Evolutionary conservation across 2,113 vertebrate genomes (phyloP), one percentile per base, ranked within the genome.

Genomic region (Nothoprocta perdicaria): DNA sequence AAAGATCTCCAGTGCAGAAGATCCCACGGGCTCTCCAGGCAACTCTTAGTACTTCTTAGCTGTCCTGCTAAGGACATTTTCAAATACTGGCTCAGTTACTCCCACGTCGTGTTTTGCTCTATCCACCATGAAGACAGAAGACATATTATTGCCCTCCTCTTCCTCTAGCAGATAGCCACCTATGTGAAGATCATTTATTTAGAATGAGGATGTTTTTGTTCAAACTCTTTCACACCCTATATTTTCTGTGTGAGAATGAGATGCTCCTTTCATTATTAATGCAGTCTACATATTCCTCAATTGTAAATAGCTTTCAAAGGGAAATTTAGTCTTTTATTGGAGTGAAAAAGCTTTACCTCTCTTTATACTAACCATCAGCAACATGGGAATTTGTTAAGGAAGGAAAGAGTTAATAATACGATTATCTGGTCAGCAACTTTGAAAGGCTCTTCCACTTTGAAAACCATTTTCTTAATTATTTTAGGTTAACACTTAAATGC

Each of bases 391-490:
- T 82, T 71, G 63, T 29, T 57, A 66, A 38, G 97, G 29, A 53
- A 92, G 63, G 96, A 96, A 96, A 97, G 87, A 96, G 96, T 98
- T 98, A 98, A 97, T 80, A 95, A 83, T 74, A 89, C 61, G 60
- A 79, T 86, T 95, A 95, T 97, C 86, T 83, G 84, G 76, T 86
- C 94, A 87, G 73, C 94, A 96, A 97, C 86, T 96, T 94, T 90
- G 94, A 96, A 96, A 97, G 94, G 93, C 90, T 92, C 87, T 94
- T 96, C 96, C 96, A 94, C 95, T 97, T 95, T 88, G 89, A 97
- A 98, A 97, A 97, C 97, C 98, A 98, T 98, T 98, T 98, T 97
- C 98, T 98, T 99, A 99, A 99, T 99, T 98, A 98, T 98, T 99
- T 98, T 97, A 98, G 86, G 95, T 97, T 98, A 98, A 98, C 97